Evolutionary conservation across 2,797 vertebrate species (phyloP), one percentile per base, ranked within the genome.

Genomic region (Sebastes cheni): DNA sequence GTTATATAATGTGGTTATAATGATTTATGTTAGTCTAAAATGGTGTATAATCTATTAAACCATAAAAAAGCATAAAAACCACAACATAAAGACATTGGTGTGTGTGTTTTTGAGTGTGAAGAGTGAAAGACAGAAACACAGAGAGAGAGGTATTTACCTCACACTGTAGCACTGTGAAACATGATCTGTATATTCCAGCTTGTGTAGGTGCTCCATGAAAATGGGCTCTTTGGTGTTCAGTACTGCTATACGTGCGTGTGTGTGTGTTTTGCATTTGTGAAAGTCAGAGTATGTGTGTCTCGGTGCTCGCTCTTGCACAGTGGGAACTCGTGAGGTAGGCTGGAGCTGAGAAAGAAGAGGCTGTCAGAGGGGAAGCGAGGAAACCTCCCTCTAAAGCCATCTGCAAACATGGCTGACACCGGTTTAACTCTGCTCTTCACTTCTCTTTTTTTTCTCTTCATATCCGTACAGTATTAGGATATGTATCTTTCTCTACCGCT

Each of bases 181-280:
- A 72, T 56, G 64, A 77, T 67, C 72, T 54, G 60, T 72, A 16
- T 29, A 36, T 54, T 62, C 27, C 60, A 75, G 61, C 36, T 30
- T 82, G 60, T 75, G 77, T 78, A 36, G 70, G 62, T 71, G 68
- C 70, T 69, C 34, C 20, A 52, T 50, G 56, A 75, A 74, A 79
- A 72, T 74, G 34, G 58, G 55, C 77, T 75, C 23, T 62, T 67
- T 65, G 25, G 58, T 68, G 39, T 70, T 46, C 32, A 16, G 30
- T 2, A 10, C 10, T 27, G 16, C n/a, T 74, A 8, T 14, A 52
- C 39, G 64, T 46, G 64, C 34, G n/a, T 77, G 46, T 64, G 2
- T 79, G 54, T 70, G 34, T 36, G 27, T 20, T 4, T 70, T 55
- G 65, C n/a, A n/a, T 52, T 16, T 70, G 67, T 3, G 52, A 76